Conservation (phyloP, 64 coral and sea anemone genomes). For the Porites lutea region DNA sequence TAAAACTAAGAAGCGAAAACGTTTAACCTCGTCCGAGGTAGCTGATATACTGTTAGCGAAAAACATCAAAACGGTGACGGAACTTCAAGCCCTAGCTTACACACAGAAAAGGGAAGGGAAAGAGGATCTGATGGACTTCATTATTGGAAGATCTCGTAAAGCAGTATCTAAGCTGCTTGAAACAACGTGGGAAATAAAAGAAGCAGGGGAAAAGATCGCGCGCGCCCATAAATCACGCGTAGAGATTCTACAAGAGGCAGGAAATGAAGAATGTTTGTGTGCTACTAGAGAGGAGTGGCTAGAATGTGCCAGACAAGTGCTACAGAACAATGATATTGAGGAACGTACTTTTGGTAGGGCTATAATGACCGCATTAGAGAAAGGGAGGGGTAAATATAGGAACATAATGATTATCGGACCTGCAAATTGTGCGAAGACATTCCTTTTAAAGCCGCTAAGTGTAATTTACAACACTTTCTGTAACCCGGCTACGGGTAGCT, state of each 20-base stretch:
- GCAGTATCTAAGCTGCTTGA: slow-evolving; percentile 20
- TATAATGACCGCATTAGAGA: too few relatives aligned
- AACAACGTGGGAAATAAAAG: slow-evolving; percentile 53
- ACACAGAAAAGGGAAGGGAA: slow-evolving; percentile 73
- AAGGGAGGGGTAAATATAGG: too few relatives aligned
- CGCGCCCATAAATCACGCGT: background rate
- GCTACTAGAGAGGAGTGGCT: slow-evolving; percentile 9
- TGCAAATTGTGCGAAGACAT: slow-evolving; percentile 24
- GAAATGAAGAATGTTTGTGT: background rate
- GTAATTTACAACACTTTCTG: too few relatives aligned
- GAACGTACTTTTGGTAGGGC: background rate
- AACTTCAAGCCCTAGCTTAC: slow-evolving; percentile 51
- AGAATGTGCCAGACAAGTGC: background rate
- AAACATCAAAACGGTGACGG: slow-evolving; percentile 36
- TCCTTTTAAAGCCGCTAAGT: too few relatives aligned
- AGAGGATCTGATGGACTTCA: slow-evolving; percentile 1
- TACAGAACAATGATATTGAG: background rate
- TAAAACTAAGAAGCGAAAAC: background rate
- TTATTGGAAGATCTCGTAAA: slow-evolving; percentile 16
- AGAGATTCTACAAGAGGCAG: slow-evolving; percentile 19
- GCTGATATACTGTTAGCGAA: slow-evolving; percentile 39
- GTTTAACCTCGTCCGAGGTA: slow-evolving; percentile 27
- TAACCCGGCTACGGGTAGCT: too few relatives aligned
- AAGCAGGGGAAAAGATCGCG: background rate
- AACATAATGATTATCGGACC: slow-evolving; percentile 3